Evolutionary conservation across 2,797 vertebrate species (phyloP).

Genomic region (Oryzias sinensis): DNA sequence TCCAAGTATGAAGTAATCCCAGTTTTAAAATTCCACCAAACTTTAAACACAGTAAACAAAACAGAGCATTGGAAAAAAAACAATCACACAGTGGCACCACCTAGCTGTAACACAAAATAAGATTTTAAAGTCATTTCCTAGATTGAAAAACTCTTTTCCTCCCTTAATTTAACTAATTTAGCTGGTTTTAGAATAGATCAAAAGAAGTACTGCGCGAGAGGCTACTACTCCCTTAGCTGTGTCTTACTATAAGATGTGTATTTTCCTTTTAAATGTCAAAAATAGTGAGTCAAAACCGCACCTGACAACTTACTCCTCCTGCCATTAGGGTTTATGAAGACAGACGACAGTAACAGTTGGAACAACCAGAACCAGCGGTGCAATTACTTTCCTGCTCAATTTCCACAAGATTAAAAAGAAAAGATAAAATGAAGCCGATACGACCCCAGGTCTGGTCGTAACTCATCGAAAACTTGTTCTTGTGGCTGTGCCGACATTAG

Average conservation of each 20-base stretch:
- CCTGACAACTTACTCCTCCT: background rate
- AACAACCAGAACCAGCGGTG: constrained; percentile 21
- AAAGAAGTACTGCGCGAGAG: too few species aligned
- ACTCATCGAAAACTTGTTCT: constrained; percentile 20
- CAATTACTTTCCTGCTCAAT: constrained; percentile 42
- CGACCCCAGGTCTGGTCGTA: background rate
- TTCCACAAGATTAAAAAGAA: constrained; percentile 38
- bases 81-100: constrained; percentile 53
- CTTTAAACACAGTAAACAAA: constrained; percentile 15
- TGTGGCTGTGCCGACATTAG: constrained; percentile 33
- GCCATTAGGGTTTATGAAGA: constrained; percentile 1
- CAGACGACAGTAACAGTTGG: constrained; percentile 25
- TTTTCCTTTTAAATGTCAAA: background rate
- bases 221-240: too few species aligned
- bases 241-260: background rate
- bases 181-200: too few species aligned
- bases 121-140: constrained; percentile 11
- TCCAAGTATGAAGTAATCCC: background rate
- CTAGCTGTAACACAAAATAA: constrained; percentile 50
- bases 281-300: background rate
- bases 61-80: constrained; percentile 13
- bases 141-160: too few species aligned
- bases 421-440: background rate
- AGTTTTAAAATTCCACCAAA: background rate
- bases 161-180: too few species aligned